Evolutionary conservation across 1,140 invertebrate genomes (phyloP).

Genomic region (Sminthurides bifidus): DNA sequence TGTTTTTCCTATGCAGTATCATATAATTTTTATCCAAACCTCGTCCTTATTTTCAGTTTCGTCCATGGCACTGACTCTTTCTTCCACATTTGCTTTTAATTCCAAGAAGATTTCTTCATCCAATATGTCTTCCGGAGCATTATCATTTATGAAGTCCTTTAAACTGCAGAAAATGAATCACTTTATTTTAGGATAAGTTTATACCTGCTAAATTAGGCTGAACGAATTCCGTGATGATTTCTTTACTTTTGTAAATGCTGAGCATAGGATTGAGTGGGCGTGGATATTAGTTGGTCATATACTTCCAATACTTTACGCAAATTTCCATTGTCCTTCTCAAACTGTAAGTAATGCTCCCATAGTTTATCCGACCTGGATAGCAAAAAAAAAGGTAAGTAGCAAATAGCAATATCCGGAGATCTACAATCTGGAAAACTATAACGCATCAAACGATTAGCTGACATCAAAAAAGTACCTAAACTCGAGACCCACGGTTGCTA

Average conservation of each 20-base stretch:
- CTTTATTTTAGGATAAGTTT: background rate
- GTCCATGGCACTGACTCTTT: conserved; percentile 79
- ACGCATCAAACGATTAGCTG: too few relatives aligned
- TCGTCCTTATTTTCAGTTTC: conserved; percentile 41
- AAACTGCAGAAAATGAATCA: conserved; percentile 12
- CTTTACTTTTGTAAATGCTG: conserved; percentile 48
- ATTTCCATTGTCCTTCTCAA: conserved; percentile 41
- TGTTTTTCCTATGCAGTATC: too few relatives aligned
- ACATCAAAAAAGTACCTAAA: too few relatives aligned
- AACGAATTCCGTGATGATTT: background rate
- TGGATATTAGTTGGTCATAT: conserved; percentile 43
- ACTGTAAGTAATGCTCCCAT: conserved; percentile 46
- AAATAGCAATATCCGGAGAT: too few relatives aligned
- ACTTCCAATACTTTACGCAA: conserved; percentile 39
- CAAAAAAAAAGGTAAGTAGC: too few relatives aligned
- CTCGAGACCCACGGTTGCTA: conserved; percentile 80
- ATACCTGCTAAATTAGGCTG: background rate
- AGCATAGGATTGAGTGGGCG: conserved; percentile 45
- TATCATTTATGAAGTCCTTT: conserved; percentile 16
- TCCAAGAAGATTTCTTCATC: conserved; percentile 13
- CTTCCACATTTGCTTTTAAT: conserved; percentile 7
- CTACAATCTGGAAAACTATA: too few relatives aligned
- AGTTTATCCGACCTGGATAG: conserved; percentile 45
- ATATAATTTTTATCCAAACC: too few relatives aligned
- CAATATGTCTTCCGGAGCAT: conserved; percentile 16